phyloP scores from a whole-genome alignment of 2,797 vertebrate genomes.

The Oryzias dopingdopingensis region DNA sequence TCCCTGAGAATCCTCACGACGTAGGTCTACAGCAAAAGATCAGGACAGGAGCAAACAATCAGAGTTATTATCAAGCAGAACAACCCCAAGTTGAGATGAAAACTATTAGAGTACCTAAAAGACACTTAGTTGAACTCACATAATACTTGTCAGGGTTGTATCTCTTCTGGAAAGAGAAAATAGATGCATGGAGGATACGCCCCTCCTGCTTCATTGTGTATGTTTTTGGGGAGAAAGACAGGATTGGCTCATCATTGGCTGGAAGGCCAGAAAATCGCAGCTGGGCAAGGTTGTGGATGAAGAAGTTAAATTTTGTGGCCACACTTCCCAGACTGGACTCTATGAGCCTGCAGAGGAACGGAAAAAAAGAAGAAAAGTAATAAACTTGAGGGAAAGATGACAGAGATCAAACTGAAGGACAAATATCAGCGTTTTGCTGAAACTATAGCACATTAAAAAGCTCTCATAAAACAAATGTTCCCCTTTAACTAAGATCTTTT shows the following conservation, averaged over 20 bases:
- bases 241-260: constrained; percentile 92
- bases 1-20: constrained; percentile 92
- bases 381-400: no score
- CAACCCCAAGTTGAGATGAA: rapidly evolving
- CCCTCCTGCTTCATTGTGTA: constrained; percentile 82
- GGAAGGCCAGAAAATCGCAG: constrained; percentile 93
- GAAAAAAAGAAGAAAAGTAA: background rate
- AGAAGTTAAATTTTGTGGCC: constrained; percentile 99
- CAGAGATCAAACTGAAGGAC: no score
- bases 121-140: constrained; percentile 68
- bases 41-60: background rate
- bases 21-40: constrained; percentile 83
- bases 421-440: no score
- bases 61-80: background rate
- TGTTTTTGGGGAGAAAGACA: constrained; percentile 93
- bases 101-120: background rate
- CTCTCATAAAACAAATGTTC: no score
- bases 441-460: no score
- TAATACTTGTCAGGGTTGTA: constrained; percentile 99
- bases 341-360: constrained; percentile 80
- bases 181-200: constrained; percentile 86
- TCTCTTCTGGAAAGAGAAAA: constrained; percentile 98
- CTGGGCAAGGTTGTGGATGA: constrained; percentile 98
- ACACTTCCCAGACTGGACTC: constrained; percentile 96
- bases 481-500: no score